phyloP scores from a whole-genome alignment of 2,888 invertebrate genomes.

The Hirudinaria manillensis region DNA sequence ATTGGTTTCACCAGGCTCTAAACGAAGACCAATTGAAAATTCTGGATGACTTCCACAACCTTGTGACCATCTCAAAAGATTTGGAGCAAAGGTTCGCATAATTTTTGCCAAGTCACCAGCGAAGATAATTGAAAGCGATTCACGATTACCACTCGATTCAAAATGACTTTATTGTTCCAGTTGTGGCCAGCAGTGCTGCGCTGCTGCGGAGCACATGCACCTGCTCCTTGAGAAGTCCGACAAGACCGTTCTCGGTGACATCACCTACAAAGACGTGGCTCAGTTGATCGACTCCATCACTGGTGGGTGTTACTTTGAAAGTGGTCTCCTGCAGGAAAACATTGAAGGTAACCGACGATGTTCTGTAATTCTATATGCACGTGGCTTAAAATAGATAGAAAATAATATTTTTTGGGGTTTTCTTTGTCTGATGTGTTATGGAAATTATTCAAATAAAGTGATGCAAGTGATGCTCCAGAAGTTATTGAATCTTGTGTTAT shows the following conservation, averaged over 20 bases:
- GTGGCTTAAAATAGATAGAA: too few species aligned
- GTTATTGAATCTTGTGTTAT: too few species aligned
- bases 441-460: too few species aligned
- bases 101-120: neutral
- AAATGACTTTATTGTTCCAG: neutral
- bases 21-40: constrained; percentile 3
- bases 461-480: too few species aligned
- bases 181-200: neutral
- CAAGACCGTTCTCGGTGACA: neutral
- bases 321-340: neutral
- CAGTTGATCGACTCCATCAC: constrained; percentile 3
- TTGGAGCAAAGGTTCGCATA: neutral
- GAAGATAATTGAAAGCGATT: too few species aligned
- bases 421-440: too few species aligned
- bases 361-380: too few species aligned
- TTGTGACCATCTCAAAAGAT: neutral
- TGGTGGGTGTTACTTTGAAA: neutral
- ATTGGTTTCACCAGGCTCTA: neutral
- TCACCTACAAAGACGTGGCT: constrained; percentile 17
- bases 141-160: neutral
- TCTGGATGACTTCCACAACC: constrained; percentile 9
- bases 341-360: neutral
- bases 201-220: constrained; percentile 14
- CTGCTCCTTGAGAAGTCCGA: constrained; percentile 17
- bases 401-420: too few species aligned